These are phyloP conservation scores for Acholoe squamosa DNA, from an alignment of 2,888 invertebrate species.

Conservation along the genomic window DNA sequence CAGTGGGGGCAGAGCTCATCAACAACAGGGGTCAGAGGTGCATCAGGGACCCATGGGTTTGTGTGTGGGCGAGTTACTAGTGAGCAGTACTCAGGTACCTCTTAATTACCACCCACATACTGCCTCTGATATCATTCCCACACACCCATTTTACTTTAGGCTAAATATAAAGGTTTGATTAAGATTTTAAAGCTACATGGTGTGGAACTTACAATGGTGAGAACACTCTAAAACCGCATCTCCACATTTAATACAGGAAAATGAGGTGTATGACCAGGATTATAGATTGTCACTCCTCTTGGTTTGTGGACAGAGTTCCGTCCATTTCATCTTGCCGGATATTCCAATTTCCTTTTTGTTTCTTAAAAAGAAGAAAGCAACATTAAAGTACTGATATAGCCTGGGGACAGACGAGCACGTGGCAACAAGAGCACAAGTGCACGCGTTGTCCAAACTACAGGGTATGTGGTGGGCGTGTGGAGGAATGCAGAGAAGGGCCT, in stretches of 20 bases:
- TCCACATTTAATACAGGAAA: no score
- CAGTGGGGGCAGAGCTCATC: constrained; percentile 29
- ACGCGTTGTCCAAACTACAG: not conserved
- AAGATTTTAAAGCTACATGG: no score
- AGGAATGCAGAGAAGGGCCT: not conserved
- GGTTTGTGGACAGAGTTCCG: no score
- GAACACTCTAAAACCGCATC: no score
- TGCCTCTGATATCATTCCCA: no score
- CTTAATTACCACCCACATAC: not conserved
- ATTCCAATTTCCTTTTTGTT: not conserved
- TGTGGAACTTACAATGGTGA: no score
- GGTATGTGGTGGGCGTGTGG: not conserved
- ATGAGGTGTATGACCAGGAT: no score
- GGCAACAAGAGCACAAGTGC: not conserved
- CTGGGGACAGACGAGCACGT: not conserved
- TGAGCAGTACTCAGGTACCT: not conserved
- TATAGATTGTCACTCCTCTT: no score
- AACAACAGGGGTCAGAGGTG: not conserved
- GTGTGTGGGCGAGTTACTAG: not conserved
- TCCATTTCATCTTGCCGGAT: no score
- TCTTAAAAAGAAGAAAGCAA: not conserved
- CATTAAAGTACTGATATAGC: not conserved
- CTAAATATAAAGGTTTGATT: no score
- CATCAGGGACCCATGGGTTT: not conserved
- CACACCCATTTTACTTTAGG: no score